Evolutionary conservation across 2,113 vertebrate species (phyloP), one percentile per base, ranked within the genome.

Genomic region (Antechinus stuartii): DNA sequence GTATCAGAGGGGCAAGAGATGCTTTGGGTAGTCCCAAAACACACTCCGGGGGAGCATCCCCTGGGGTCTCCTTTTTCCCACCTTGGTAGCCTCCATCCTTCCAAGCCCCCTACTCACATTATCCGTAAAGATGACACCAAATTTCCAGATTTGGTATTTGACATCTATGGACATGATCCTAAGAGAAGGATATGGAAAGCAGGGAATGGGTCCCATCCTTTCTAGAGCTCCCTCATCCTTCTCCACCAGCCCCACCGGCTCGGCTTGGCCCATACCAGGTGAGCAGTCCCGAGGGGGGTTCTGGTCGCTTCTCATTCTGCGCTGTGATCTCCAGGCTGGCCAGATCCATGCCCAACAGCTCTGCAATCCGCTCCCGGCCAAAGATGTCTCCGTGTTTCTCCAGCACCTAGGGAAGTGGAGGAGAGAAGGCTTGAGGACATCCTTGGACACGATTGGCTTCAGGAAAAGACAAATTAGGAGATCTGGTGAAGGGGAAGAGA

Each of bases 141-240:
- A 99, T 98, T 99, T 99, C 99, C 99, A 99, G 97, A 99, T 99
- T 98, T 99, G 99, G 98, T 99, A 99, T 97, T 99, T 99, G 98
- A 99, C 97, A 57, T 99, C 99, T 3, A 99, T 99, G 91, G 99
- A 99, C 23, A 99, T 99, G 61, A 99, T 95, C 99, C 99, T 99
- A 89, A n/a, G 94, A 23, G 94, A 93, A 46, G 35, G 90, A 57
- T 0, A 68, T 6, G 30, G 19, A 50, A 49, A 16, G 49, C 3
- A 53, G 53, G 68, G 50, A 49, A 57, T n/a, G 1, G 3, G 91
- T 19, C 47, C 50, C 92, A 91, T 24, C 55, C 68, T 76, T 76
- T 23, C 27, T 0, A 30, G 50, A 25, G 2, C 26, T 52, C 57
- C 56, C 47, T 0, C 6, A n/a, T 91, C 24, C 11, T 22, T 25